Conservation (phyloP, 92 coral and sea anemone genomes). For the Micromussa lordhowensis region DNA sequence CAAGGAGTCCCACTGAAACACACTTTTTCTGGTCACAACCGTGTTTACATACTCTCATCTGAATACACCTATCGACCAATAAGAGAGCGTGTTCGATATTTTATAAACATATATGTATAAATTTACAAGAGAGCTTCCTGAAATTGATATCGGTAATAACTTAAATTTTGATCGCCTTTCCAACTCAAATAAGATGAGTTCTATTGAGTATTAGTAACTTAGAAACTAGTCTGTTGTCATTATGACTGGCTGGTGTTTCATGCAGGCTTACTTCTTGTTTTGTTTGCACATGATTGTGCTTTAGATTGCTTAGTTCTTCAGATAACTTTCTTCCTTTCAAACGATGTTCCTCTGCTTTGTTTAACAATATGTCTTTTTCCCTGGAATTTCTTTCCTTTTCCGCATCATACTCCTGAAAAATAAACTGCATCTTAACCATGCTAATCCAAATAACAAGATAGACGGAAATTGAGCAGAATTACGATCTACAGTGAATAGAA, state of each 20-base stretch:
- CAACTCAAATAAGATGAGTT: no score
- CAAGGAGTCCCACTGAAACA: no score
- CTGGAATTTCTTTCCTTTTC: conserved; percentile 17
- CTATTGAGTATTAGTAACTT: background rate
- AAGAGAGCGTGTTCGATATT: no score
- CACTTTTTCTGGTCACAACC: no score
- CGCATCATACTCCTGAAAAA: conserved; percentile 4
- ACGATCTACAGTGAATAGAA: background rate
- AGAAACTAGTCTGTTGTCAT: no score
- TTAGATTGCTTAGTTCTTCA: conserved; percentile 49
- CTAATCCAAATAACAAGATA: background rate
- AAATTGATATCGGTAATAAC: no score
- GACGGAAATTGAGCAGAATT: no score
- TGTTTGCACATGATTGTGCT: conserved; percentile 46
- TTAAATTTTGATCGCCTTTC: no score
- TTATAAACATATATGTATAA: no score
- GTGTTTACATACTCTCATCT: no score
- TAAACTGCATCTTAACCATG: background rate
- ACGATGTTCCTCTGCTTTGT: conserved; percentile 68
- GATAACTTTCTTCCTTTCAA: conserved; percentile 56
- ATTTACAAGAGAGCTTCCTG: no score
- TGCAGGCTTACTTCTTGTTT: conserved; percentile 46
- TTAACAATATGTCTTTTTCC: conserved; percentile 30
- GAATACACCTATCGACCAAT: no score
- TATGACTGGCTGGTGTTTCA: background rate